Percentiles rank a stretch among this genome's conserved stretches.
Conservation (phyloP, 2,888 invertebrate genomes). For the Anorthoa munda region DNA sequence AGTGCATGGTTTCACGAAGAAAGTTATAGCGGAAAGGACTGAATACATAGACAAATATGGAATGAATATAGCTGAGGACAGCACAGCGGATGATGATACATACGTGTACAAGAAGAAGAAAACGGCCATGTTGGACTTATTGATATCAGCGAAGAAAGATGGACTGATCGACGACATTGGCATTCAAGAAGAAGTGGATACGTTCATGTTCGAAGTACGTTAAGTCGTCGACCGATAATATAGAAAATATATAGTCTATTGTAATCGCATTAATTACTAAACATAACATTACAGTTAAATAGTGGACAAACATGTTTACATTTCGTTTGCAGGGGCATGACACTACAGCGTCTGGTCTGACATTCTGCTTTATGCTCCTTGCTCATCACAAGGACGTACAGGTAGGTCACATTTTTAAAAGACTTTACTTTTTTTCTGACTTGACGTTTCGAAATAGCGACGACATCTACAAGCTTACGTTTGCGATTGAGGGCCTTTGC, state of each 20-base stretch:
- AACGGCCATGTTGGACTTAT: conserved; percentile 91
- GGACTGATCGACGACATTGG: conserved; percentile 88
- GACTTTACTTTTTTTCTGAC: neutral
- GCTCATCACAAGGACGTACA: conserved; percentile 87
- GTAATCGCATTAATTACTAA: neutral
- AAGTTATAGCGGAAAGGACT: conserved; percentile 79
- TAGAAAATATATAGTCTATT: neutral
- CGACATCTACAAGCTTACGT: too few species aligned
- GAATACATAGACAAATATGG: conserved; percentile 65
- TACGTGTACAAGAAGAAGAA: conserved; percentile 82
- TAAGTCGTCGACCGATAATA: neutral
- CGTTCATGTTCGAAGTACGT: conserved; percentile 91
- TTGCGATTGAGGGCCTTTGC: too few species aligned
- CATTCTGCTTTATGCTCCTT: conserved; percentile 87
- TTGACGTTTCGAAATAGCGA: neutral
- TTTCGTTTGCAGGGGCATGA: conserved; percentile 90
- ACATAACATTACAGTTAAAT: conserved; percentile 41
- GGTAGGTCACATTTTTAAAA: conserved; percentile 67
- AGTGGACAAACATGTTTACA: conserved; percentile 2
- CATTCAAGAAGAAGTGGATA: conserved; percentile 92
- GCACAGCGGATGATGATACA: conserved; percentile 64
- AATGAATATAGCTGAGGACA: conserved; percentile 45
- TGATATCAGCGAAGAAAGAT: conserved; percentile 86
- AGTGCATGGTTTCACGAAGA: conserved; percentile 83
- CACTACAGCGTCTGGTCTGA: conserved; percentile 90